phyloP scores from a whole-genome alignment of 2,797 vertebrate genomes.

The Thripadectes ignobilis region DNA sequence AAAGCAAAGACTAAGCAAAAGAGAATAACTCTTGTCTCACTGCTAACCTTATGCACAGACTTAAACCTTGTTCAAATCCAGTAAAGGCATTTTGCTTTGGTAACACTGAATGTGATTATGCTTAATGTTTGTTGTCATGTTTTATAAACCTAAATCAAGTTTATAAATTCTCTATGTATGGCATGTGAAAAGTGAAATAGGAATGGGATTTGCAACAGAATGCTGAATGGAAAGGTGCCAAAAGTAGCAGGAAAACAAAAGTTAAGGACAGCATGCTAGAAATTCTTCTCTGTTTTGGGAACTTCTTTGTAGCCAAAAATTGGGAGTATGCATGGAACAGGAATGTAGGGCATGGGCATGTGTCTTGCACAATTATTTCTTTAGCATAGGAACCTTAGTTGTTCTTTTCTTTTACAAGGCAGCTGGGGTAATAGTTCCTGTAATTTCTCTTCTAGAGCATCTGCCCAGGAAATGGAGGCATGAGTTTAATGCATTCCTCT shows the following conservation, averaged over 20 bases:
- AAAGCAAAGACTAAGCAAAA: neutral
- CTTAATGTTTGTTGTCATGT: neutral
- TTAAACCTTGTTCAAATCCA: neutral
- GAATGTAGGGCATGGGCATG: neutral
- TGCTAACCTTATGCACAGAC: neutral
- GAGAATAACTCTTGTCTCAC: neutral
- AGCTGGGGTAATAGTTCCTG: neutral
- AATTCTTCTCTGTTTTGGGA: neutral
- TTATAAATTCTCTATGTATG: neutral
- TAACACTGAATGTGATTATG: accelerated
- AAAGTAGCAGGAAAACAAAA: neutral
- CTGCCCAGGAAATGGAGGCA: neutral
- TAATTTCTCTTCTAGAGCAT: neutral
- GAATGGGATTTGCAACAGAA: neutral
- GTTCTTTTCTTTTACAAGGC: neutral
- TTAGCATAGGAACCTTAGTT: neutral
- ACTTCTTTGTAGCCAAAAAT: neutral
- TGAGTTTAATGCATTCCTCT: neutral
- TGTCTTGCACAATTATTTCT: neutral
- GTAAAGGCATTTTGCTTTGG: neutral
- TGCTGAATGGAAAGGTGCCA: neutral
- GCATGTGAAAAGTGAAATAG: neutral
- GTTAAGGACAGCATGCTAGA: neutral
- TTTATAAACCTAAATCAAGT: neutral
- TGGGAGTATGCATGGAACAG: neutral